These are phyloP conservation scores for Vesta saturnalis DNA, from an alignment of 2,888 invertebrate genomes.

Conservation along the genomic window DNA sequence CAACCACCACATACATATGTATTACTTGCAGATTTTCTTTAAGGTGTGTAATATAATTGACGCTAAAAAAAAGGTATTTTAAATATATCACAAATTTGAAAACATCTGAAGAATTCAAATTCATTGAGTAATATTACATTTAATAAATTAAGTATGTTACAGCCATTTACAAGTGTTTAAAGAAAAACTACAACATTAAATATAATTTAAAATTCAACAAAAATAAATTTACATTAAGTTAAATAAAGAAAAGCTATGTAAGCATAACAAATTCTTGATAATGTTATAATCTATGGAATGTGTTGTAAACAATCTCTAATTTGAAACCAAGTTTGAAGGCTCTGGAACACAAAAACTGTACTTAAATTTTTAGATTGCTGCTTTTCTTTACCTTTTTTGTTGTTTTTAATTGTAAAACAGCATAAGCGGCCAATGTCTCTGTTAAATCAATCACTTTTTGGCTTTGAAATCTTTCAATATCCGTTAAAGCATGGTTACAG, in stretches of 20 bases:
- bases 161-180: too few relatives aligned
- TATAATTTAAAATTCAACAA: constrained; percentile 3
- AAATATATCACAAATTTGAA: too few relatives aligned
- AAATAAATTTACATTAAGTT: constrained; percentile 6
- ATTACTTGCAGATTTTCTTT: too few relatives aligned
- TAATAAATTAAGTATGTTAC: too few relatives aligned
- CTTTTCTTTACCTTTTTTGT: constrained; percentile 82
- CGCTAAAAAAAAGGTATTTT: too few relatives aligned
- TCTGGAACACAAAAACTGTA: constrained; percentile 63
- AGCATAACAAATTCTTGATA: background rate
- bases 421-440: constrained; percentile 76
- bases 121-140: too few relatives aligned
- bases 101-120: too few relatives aligned
- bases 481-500: constrained; percentile 71
- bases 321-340: constrained; percentile 80
- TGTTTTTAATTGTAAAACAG: constrained; percentile 77
- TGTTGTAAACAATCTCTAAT: constrained; percentile 78
- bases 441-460: constrained; percentile 78
- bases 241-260: background rate
- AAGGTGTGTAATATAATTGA: too few relatives aligned
- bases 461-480: constrained; percentile 77
- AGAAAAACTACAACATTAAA: background rate
- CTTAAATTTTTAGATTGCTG: constrained; percentile 17
- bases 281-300: constrained; percentile 67
- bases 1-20: too few relatives aligned